Evolutionary conservation across 2,888 invertebrate species (phyloP).

Genomic region (Psylliodes chrysocephalus): DNA sequence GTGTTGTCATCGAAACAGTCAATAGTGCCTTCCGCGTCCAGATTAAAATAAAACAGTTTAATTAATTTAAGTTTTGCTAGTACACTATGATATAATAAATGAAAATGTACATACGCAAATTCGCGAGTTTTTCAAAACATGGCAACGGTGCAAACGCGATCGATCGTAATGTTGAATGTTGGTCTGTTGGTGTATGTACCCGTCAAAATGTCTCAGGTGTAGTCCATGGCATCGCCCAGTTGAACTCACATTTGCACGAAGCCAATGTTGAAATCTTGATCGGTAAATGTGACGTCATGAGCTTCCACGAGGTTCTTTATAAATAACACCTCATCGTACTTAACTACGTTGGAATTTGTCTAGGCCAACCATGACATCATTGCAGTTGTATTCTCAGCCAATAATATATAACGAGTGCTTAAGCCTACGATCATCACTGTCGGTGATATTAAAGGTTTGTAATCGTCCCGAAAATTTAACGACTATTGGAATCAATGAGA

Average conservation of each 20-base stretch:
- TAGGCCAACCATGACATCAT: constrained; percentile 32
- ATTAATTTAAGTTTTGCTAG: too few relatives aligned
- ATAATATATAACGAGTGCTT: background rate
- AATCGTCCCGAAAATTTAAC: too few relatives aligned
- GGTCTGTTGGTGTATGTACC: constrained; percentile 11
- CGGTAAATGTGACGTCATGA: constrained; percentile 57
- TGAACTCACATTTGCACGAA: constrained; percentile 26
- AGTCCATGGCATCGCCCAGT: constrained; percentile 30
- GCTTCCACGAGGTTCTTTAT: constrained; percentile 60
- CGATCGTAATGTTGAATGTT: constrained; percentile 25
- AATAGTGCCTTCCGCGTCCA: too few relatives aligned
- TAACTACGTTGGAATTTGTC: constrained; percentile 35
- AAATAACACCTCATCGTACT: constrained; percentile 56
- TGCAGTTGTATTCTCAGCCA: constrained; percentile 22
- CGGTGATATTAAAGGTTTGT: too few relatives aligned
- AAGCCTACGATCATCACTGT: too few relatives aligned
- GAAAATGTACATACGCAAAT: background rate
- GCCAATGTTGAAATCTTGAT: constrained; percentile 21
- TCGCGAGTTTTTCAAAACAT: background rate
- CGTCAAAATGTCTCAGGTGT: constrained; percentile 33
- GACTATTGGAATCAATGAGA: too few relatives aligned
- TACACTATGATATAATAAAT: too few relatives aligned
- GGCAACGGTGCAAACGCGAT: constrained; percentile 22
- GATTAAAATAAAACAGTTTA: too few relatives aligned
- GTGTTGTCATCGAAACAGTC: too few relatives aligned